Percentiles rank a stretch among this genome's conserved stretches.
phyloP scores from a whole-genome alignment of 2,113 vertebrate species.

The Hippocampus comes region DNA sequence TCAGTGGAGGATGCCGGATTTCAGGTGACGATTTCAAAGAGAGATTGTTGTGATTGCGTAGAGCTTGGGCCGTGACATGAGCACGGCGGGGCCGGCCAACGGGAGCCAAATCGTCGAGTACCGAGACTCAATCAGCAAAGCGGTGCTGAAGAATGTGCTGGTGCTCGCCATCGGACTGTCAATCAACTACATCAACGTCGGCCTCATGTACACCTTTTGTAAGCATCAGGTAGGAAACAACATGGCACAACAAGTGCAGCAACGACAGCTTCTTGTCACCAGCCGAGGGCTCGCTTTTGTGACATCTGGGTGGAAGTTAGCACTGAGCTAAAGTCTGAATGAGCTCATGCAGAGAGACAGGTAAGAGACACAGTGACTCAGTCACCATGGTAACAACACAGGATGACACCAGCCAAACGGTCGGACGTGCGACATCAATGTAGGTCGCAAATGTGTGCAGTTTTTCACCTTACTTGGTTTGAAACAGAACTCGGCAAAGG shows the following conservation, averaged over 20 bases:
- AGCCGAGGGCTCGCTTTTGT: too few species aligned
- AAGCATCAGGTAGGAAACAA: slow-evolving; percentile 51
- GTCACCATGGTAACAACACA: too few species aligned
- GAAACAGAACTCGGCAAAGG: neutral
- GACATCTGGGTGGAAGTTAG: too few species aligned
- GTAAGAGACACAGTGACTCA: too few species aligned
- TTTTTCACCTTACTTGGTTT: neutral
- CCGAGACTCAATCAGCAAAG: slow-evolving; percentile 50
- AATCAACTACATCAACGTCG: slow-evolving; percentile 68
- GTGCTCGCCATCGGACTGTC: slow-evolving; percentile 59
- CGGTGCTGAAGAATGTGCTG: slow-evolving; percentile 58
- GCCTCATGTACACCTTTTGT: slow-evolving; percentile 61
- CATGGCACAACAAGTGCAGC: too few species aligned
- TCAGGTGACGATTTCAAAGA: too few species aligned
- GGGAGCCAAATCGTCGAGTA: slow-evolving; percentile 10
- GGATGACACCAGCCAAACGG: too few species aligned
- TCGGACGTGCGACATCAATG: neutral
- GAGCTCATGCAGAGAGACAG: too few species aligned
- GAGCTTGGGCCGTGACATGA: neutral
- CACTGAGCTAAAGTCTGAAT: too few species aligned
- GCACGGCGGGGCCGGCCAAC: slow-evolving; percentile 10
- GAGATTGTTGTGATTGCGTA: neutral
- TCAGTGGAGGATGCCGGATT: too few species aligned
- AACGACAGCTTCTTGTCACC: too few species aligned
- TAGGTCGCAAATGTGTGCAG: neutral